Base-by-base conservation (phyloP, 2,797 vertebrate species). In the Amblyraja radiata region DNA sequence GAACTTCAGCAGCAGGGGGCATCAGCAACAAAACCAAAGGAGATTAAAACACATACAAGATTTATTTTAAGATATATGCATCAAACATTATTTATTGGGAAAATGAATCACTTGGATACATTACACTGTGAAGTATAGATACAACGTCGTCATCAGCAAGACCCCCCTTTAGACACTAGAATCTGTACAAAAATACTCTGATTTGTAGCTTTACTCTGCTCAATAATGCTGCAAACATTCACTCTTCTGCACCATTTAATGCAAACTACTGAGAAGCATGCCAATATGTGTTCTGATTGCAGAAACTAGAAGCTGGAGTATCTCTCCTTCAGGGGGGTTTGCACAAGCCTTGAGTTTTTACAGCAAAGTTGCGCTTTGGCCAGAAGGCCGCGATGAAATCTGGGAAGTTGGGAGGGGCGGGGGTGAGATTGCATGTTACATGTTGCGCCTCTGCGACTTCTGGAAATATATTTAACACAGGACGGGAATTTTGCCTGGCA, bases 21-120 rank as follows among this genome's bases (percentile, higher is more conserved):
- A 10, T 28, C 23, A 28, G 74, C 18, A 39, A 18, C 2, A 25
- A 83, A 10, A 58, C 14, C 36, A 74, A 91, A 74, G 90, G 36
- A 76, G 68, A 73, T 74, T 28, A 54, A 92, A 23, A 92, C 90
- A 92, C 90, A 14, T n/a, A 76, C 90, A 76, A 73, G 46, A 39
- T 39, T 54, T 46, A 73, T 76, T 92, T 92, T 92, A 92, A 76
- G 71, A 92, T 92, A 86, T 86, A 93, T 77, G 95, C 94, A 95
- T 94, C 94, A 95, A 94, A 95, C 91, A 0, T 4, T 92, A 63
- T 96, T 97, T 96, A 97, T 96, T 96, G 95, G 95, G 95, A 95
- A 95, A 94, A 93, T 91, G 94, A 74, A 94, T 94, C 79, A 94
- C 93, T 94, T 78, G 86, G 88, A 93, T 93, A 95, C 94, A 94